Evolutionary conservation across 37 sponge, comb jelly and placozoan species (phyloP), one percentile per base, ranked within the genome.

Genomic region (Oopsacas minuta): DNA sequence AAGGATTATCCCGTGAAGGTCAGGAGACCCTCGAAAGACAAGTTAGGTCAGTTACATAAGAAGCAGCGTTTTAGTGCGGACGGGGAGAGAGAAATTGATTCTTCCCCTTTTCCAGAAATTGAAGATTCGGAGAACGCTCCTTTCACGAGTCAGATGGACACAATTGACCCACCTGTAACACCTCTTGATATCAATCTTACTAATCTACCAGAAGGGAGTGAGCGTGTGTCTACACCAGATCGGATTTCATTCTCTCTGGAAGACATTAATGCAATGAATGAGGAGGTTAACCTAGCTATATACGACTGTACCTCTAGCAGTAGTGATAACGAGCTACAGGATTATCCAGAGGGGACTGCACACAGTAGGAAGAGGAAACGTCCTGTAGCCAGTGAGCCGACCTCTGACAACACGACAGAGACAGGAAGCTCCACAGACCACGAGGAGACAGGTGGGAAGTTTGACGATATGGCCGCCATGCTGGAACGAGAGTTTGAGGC

Each of bases 1-100:
- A 82, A 25, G 35, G 36, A n/a, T 39, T 91, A 85, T 39, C 90
- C 87, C 10, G 82, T 90, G 32, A 3, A 34, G 30, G 28, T n/a
- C 30, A 5, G 20, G 32, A 3, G 75, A 12, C 30, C 75, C 75
- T 25, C 75, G 7, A 61, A 61, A 61, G 75, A 61, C 7, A 61
- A 61, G 75, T 3, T 3, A 3, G 75, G 75, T 32, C 75, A 61
- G 75, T 34, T 32, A 5, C 20, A 10, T 25, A 61, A 61, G 30
- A 61, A 61, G 75, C 75, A 10, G 20, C 75, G 28, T 34, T 61
- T 61, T 25, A 61, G 75, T 12, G 7, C 75, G 28, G 75, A 61
- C 5, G 75, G 75, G 20, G 22, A 61, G 17, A 12, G 28, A 61
- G 75, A 61, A 3, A 34, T 32, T 3, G 75, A 25, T 3, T 25